phyloP scores from a whole-genome alignment of 2,113 vertebrate genomes.

The Cygnus atratus region DNA sequence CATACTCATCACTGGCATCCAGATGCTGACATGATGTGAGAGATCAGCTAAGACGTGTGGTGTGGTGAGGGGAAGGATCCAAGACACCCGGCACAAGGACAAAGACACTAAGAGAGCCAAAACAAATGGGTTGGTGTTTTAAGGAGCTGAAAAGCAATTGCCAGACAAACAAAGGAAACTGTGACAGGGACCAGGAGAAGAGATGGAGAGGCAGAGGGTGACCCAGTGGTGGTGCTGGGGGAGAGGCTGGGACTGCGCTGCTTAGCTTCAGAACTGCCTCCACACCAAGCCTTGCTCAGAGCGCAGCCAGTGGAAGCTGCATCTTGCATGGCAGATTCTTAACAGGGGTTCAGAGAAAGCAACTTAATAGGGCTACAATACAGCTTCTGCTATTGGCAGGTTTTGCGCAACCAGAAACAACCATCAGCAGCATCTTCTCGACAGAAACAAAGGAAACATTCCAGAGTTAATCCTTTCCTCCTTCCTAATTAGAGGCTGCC shows the following conservation, averaged over 20 bases:
- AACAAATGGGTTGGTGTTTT: too few relatives aligned
- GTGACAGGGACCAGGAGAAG: background rate
- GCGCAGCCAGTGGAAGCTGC: rapidly evolving
- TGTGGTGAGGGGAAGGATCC: background rate
- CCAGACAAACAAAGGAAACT: background rate
- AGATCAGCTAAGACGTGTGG: too few relatives aligned
- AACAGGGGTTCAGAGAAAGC: background rate
- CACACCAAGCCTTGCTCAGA: rapidly evolving
- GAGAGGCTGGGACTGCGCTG: background rate
- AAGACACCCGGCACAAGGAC: background rate
- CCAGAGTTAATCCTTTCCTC: background rate
- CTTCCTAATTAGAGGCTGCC: background rate
- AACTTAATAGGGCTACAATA: rapidly evolving
- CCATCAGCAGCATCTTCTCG: background rate
- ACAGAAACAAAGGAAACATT: background rate
- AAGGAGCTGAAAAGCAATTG: background rate
- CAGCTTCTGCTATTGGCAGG: background rate
- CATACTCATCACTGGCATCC: background rate
- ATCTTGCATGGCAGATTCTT: rapidly evolving
- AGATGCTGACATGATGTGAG: background rate
- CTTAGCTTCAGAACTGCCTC: background rate
- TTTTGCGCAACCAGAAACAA: background rate
- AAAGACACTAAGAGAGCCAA: background rate
- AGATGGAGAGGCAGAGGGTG: rapidly evolving
- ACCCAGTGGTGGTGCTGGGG: background rate